Evolutionary conservation across 53 echinoderm and acorn worm genomes (phyloP), one percentile per base, ranked within the genome.

Genomic region (Arbacia lixula): DNA sequence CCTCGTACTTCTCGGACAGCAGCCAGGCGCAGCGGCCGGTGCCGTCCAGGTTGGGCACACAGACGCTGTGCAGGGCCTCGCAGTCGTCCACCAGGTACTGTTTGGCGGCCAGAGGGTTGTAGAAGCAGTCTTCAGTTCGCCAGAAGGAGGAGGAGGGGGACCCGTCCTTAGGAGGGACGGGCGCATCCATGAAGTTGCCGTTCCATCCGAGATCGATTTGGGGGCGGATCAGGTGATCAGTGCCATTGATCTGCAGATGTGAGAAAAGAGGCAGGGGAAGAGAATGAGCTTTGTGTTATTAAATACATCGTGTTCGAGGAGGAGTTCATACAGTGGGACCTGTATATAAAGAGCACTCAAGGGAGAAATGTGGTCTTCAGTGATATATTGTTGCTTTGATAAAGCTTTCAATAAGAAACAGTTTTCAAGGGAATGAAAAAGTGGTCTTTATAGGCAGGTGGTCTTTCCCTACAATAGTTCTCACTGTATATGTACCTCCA

Each of bases 21-120:
- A 57, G 38, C 77, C 77, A 77, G 19, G 77, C 55, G 58, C 82
- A 81, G 46, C 52, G 32, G 9, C 82, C 62, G 2, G 33, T 81
- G 17, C 60, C 78, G 6, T 81, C 82, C 41, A 43, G 29, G 46
- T 41, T 33, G 1, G 82, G 63, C 50, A 52, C 17, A 27, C 82
- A 81, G 19, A 81, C 21, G n/a, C 62, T 43, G 82, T 81, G 64
- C 6, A 17, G 16, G 19, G 82, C 64, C 50, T 81, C 82, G 12
- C 82, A 81, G 65, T 81, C 82, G 9, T 81, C 64, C 19, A 49
- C 64, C 50, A 49, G 42, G 64, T 81, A 81, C 32, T 63, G 62
- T 16, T 41, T 63, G 27, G 82, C 62, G 36, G 63, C 62, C 8
- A 81, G 63, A 20, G 82, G 82, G 65, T 81, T 81, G 65, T 63